Evolutionary conservation across 2,113 vertebrate genomes (phyloP).

Genomic region (Stomatorhinus ivindoensis): DNA sequence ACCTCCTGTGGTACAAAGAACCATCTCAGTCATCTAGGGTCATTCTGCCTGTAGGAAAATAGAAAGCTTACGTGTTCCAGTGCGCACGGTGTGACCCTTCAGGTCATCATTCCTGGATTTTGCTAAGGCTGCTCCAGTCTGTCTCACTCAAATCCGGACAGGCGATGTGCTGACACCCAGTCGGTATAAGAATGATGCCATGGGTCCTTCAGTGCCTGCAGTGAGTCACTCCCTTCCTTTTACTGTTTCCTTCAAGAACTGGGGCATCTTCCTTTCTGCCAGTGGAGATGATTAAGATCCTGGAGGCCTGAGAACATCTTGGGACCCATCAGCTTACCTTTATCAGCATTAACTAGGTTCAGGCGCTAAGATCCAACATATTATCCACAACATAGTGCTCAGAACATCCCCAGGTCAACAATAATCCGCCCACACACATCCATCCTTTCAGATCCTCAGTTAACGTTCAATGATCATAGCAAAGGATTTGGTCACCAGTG

Average conservation of each 20-base stretch:
- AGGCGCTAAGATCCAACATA: not conserved
- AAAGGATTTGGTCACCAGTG: not conserved
- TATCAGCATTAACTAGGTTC: not conserved
- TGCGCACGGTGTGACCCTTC: not conserved
- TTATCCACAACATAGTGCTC: not conserved
- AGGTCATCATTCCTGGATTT: not conserved
- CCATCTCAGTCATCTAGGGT: not conserved
- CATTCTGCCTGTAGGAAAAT: not conserved
- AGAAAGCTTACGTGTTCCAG: not conserved
- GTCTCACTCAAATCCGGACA: not conserved
- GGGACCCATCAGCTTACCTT: not conserved
- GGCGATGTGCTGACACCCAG: not conserved
- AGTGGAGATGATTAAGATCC: not conserved
- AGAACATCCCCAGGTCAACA: not conserved
- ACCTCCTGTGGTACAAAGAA: not conserved
- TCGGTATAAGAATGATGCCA: not conserved
- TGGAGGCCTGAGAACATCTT: not conserved
- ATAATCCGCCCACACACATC: not conserved
- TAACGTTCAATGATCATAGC: not conserved
- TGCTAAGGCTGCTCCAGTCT: not conserved
- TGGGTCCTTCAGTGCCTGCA: not conserved
- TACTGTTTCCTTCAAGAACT: not conserved
- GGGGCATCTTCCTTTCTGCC: not conserved
- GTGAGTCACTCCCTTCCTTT: not conserved
- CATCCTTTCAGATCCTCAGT: not conserved